These are phyloP conservation scores for Pogonognathellus flavescens DNA, from an alignment of 1,140 invertebrate species.

Conservation along the genomic window DNA sequence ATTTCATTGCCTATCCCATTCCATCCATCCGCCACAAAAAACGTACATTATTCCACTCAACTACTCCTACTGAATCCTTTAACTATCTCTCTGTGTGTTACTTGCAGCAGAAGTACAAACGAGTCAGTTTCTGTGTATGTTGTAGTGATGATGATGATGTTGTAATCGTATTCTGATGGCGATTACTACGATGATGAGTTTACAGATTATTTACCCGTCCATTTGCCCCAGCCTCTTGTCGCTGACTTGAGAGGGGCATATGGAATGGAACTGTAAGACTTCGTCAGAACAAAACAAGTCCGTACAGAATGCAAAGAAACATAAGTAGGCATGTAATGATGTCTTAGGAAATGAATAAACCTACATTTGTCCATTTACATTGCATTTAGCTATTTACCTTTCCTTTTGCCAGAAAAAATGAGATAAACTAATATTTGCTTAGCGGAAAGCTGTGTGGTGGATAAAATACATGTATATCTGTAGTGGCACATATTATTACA, in stretches of 20 bases:
- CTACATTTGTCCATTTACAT: conserved; percentile 32
- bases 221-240: conserved; percentile 32
- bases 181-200: conserved; percentile 40
- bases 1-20: conserved; percentile 44
- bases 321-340: conserved; percentile 44
- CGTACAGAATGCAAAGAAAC: conserved; percentile 31
- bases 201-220: conserved; percentile 46
- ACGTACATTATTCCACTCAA: conserved; percentile 4
- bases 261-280: background rate
- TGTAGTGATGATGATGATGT: conserved; percentile 36
- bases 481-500: background rate
- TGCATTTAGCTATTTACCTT: conserved; percentile 42
- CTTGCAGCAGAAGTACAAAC: background rate
- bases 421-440: conserved; percentile 51
- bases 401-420: conserved; percentile 41
- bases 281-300: background rate
- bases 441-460: conserved; percentile 23
- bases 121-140: conserved; percentile 13
- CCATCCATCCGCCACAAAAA: conserved; percentile 1
- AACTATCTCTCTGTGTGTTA: background rate
- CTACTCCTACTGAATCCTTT: background rate
- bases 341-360: conserved; percentile 31
- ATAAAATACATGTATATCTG: background rate
- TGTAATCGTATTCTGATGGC: conserved; percentile 48
- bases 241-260: conserved; percentile 21